Evolutionary conservation across 2,888 invertebrate genomes (phyloP).

Genomic region (Trichogramma evanescens): DNA sequence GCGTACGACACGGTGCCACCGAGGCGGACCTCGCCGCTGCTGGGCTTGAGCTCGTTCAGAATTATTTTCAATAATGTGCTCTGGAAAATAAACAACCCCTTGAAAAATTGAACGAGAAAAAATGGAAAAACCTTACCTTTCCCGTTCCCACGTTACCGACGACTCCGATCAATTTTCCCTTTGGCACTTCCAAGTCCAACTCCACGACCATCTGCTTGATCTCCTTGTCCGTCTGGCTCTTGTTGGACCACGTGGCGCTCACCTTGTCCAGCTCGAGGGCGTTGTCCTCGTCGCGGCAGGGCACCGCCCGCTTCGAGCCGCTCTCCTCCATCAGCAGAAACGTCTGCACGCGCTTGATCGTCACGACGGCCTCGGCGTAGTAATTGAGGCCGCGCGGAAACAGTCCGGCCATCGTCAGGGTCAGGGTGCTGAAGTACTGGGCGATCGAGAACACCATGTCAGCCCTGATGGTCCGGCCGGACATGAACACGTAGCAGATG

Average conservation of each 20-base stretch:
- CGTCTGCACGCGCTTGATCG: slow-evolving; percentile 57
- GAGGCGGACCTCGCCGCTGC: slow-evolving; percentile 57
- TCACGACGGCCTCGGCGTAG: slow-evolving; percentile 59
- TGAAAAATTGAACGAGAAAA: neutral
- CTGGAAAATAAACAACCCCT: slow-evolving; percentile 34
- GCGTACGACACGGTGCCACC: slow-evolving; percentile 67
- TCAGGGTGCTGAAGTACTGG: slow-evolving; percentile 69
- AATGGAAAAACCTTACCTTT: slow-evolving; percentile 50
- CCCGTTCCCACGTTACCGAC: slow-evolving; percentile 86
- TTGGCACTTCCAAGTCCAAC: slow-evolving; percentile 55
- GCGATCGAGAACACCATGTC: slow-evolving; percentile 70
- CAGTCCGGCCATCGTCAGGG: slow-evolving; percentile 60
- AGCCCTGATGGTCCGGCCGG: slow-evolving; percentile 49
- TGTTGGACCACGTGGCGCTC: slow-evolving; percentile 46
- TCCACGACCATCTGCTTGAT: slow-evolving; percentile 39
- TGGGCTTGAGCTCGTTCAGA: slow-evolving; percentile 63
- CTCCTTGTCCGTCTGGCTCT: slow-evolving; percentile 24
- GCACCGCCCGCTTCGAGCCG: slow-evolving; percentile 24
- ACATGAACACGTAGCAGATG: slow-evolving; percentile 64
- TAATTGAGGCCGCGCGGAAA: slow-evolving; percentile 58
- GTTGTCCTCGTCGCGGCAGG: slow-evolving; percentile 25
- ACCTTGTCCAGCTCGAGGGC: slow-evolving; percentile 47
- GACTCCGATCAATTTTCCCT: slow-evolving; percentile 63
- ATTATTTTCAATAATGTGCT: slow-evolving; percentile 63
- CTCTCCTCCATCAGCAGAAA: slow-evolving; percentile 55